These are phyloP conservation scores for Eidolon dupreanum DNA, from an alignment of 2,797 vertebrate species.

Conservation along the genomic window DNA sequence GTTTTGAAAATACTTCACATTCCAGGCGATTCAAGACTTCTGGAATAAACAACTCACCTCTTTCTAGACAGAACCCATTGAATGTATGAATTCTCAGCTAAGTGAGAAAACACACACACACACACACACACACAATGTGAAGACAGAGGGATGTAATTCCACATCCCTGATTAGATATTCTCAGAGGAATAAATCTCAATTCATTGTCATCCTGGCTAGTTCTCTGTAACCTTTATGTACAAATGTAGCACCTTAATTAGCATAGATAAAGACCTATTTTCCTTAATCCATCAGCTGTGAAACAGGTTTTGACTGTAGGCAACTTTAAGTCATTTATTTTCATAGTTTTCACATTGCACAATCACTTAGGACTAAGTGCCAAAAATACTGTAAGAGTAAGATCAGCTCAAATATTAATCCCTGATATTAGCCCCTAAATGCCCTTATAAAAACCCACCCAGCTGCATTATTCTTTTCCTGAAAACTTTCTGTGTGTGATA, in stretches of 20 bases:
- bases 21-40: constrained; percentile 34
- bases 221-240: background rate
- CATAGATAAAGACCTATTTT: background rate
- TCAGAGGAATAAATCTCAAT: background rate
- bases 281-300: background rate
- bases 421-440: background rate
- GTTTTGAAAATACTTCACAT: constrained; percentile 71
- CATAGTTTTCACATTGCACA: constrained; percentile 53
- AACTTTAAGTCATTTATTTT: background rate
- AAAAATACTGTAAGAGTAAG: background rate
- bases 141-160: background rate
- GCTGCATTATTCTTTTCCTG: background rate
- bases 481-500: background rate
- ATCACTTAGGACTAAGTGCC: background rate
- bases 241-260: background rate
- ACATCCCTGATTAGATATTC: background rate
- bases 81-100: background rate
- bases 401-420: background rate
- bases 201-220: background rate
- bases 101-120: background rate
- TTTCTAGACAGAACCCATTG: background rate
- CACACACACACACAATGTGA: background rate
- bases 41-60: constrained; percentile 43
- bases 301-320: constrained; percentile 8
- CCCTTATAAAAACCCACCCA: background rate